Base-by-base conservation (phyloP, 2,797 vertebrate genomes). In the Cyprinodon diabolis region DNA sequence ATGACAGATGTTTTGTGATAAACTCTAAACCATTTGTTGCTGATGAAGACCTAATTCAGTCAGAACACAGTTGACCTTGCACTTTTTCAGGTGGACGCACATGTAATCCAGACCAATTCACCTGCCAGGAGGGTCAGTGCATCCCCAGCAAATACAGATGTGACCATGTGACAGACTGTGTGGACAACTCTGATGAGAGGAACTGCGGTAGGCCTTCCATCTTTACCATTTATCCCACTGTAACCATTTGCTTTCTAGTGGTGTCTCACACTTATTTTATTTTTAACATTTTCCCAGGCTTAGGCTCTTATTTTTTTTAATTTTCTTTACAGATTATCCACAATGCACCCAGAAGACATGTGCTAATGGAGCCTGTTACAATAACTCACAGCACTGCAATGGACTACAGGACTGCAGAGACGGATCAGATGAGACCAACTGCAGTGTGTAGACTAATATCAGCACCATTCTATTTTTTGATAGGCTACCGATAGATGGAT, bases 381-480 rank as follows among this genome's bases (percentile, higher is more conserved):
- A 84, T 68, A 87, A 92, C 78, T 86, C 93, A 60, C 93, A 94
- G 76, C 89, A 81, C 68, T 95, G 94, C 75, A 93, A 95, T 21
- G 93, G 93, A 10, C 79, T 79, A 0, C 89, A 85, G 76, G 83
- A 95, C 86, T 95, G 94, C 79, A 84, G 94, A 76, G 94, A 95
- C 13, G 94, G 92, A 62, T 94, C 94, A 3, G 94, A 95, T 82
- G 94, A 95, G 79, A 84, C 25, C 76, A 94, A 94, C 84, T 95
- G 94, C 84, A 92, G 94, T 95, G 70, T 91, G 94, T 92, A 54
- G 23, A 78, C 23, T 13, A 37, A 69, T 23, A 2, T 43, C 52
- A 23, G 6, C 35, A 54, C 19, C 14, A 37, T 40, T 21, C 9
- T 62, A 30, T 21, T 62, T 8, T 60, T 62, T 40, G 13, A 58